phyloP scores from a whole-genome alignment of 2,797 vertebrate species.

The Amblyopsis hoosieri region DNA sequence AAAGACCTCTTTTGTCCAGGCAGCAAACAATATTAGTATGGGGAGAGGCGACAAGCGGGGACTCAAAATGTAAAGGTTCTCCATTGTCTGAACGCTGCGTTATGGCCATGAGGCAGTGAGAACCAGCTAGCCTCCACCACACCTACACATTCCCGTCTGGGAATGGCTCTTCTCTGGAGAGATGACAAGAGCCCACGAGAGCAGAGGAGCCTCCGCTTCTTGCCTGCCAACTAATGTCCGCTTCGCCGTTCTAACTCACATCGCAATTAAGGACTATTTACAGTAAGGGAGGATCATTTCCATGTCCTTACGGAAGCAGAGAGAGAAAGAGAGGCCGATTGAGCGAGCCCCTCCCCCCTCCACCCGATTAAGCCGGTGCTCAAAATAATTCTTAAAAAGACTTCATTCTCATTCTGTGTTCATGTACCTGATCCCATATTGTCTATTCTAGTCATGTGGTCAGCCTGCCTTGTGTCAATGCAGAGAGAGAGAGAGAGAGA shows the following conservation, averaged over 20 bases:
- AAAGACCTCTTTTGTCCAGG: too few relatives aligned
- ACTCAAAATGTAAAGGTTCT: too few relatives aligned
- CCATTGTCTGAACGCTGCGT: constrained; percentile 21
- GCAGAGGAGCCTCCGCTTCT: constrained; percentile 36
- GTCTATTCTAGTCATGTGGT: constrained; percentile 70
- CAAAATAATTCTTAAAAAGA: constrained; percentile 68
- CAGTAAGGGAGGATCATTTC: constrained; percentile 50
- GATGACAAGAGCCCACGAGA: constrained; percentile 47
- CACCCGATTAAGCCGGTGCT: constrained; percentile 41
- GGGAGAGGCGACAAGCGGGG: too few relatives aligned
- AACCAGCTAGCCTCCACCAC: constrained; percentile 42
- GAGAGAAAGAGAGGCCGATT: constrained; percentile 26
- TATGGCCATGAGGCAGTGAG: constrained; percentile 32
- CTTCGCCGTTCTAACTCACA: constrained; percentile 47
- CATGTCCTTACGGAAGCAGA: constrained; percentile 26
- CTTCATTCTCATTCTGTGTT: constrained; percentile 73
- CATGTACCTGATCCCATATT: constrained; percentile 60
- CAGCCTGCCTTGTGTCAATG: constrained; percentile 48
- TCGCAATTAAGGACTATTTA: constrained; percentile 60
- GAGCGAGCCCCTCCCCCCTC: constrained; percentile 7
- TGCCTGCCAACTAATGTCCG: constrained; percentile 42
- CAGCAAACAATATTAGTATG: too few relatives aligned
- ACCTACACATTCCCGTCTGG: constrained; percentile 48
- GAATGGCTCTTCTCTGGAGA: constrained; percentile 56
- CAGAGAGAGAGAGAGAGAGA: constrained; percentile 25